Evolutionary conservation across 1,140 invertebrate genomes (phyloP), one percentile per base, ranked within the genome.

Genomic region (Drosophila virilis): DNA sequence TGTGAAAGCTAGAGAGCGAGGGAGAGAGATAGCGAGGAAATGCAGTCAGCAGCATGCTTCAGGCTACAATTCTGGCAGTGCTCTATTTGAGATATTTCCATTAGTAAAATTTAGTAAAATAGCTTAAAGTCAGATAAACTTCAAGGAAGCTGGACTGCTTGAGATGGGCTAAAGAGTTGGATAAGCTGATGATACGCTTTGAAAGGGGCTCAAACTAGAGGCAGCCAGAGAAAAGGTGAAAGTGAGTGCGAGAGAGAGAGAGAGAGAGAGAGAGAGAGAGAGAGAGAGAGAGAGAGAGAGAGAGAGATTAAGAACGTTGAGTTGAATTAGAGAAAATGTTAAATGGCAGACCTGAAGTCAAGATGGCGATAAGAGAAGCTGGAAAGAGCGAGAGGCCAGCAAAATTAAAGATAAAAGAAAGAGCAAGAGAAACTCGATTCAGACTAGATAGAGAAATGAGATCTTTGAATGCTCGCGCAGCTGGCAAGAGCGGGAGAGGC

Each of bases 61-160:
- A 13, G 22, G 8, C 42, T 15, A 8, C n/a, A n/a, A 8, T 13
- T 50, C 28, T 48, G 22, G 22, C 17, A 10, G 17, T 48, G 22
- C 46, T 48, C 9, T 45, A 15, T 28, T 28, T 28, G 22, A 28
- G 22, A 28, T 5, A 28, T 28, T 28, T 28, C 4, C 22, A 28
- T 28, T 4, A n/a, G n/a, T n/a, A n/a, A n/a, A n/a, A n/a, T n/a
- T n/a, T n/a, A n/a, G n/a, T n/a, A n/a, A 28, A 52, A 35, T 35
- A 52, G 50, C 50, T 37, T 13, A 42, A 42, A 15, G 32, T 52
- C 8, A 13, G 50, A 15, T 52, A 37, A 35, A 37, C 42, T 45
- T 15, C 15, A 15, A 6, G n/a, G 42, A 15, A n/a, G n/a, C 15
- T 45, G 42, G 15, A 15, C 42, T 45, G 2, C 42, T 45, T 15